Conservation (phyloP, 2,113 vertebrate genomes). For the Pollimyrus isidori region DNA sequence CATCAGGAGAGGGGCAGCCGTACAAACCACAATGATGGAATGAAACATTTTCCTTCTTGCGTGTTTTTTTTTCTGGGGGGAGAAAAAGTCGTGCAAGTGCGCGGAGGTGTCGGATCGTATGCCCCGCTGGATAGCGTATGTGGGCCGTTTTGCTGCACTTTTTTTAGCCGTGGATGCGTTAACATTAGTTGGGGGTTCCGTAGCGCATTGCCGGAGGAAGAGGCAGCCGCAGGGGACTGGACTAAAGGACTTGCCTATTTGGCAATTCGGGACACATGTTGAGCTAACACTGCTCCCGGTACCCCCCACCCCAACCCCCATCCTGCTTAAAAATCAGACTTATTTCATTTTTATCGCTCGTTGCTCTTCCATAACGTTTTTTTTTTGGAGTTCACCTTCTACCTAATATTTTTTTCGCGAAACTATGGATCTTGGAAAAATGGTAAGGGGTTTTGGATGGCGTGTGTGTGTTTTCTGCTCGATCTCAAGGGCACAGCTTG, state of each 20-base stretch:
- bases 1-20: neutral
- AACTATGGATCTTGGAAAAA: slow-evolving; percentile 24
- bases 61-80: neutral
- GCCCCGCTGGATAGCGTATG: neutral
- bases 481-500: slow-evolving; percentile 11
- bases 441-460: slow-evolving; percentile 15
- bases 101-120: neutral
- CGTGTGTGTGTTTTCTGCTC: neutral
- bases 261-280: slow-evolving; percentile 23
- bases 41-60: neutral
- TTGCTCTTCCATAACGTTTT: neutral
- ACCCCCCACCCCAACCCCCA: neutral
- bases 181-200: neutral
- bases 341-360: neutral
- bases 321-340: neutral
- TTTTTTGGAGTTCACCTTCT: neutral
- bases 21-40: neutral
- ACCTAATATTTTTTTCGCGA: neutral
- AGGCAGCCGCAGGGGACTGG: neutral
- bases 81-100: neutral
- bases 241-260: neutral
- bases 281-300: slow-evolving; percentile 15
- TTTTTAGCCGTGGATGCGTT: neutral
- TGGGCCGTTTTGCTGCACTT: neutral
- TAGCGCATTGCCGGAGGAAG: neutral